These are phyloP conservation scores for Crotalus horridus DNA, from an alignment of 2,113 vertebrate genomes.

Conservation along the genomic window DNA sequence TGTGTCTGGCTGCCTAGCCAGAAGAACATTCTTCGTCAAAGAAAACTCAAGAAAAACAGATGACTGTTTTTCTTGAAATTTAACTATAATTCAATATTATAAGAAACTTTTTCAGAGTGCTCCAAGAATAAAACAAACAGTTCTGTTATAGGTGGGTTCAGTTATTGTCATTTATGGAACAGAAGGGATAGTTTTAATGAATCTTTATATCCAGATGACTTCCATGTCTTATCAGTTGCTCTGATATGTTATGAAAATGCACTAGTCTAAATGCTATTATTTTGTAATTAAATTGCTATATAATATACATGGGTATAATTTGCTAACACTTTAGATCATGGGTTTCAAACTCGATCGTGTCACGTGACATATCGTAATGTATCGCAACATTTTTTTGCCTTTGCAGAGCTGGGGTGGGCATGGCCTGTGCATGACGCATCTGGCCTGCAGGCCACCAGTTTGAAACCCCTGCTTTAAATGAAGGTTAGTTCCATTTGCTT, in stretches of 20 bases:
- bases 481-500: background rate
- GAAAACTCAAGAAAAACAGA: background rate
- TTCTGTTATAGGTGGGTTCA: background rate
- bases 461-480: too few relatives aligned
- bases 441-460: too few relatives aligned
- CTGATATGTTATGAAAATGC: constrained; percentile 8
- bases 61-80: background rate
- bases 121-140: background rate
- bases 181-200: constrained; percentile 12
- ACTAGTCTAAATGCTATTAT: constrained; percentile 1
- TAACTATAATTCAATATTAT: constrained; percentile 1
- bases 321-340: background rate
- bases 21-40: background rate
- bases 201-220: constrained; percentile 8
- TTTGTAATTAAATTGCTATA: constrained; percentile 26
- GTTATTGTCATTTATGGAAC: constrained; percentile 8
- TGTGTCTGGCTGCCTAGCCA: background rate
- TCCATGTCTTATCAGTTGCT: constrained; percentile 6
- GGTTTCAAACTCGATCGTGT: too few relatives aligned
- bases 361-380: too few relatives aligned
- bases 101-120: background rate
- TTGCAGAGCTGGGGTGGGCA: too few relatives aligned
- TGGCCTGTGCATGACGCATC: too few relatives aligned
- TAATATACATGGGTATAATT: constrained; percentile 16
- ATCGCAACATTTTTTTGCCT: too few relatives aligned